Evolutionary conservation across 2,113 vertebrate genomes (phyloP).

Genomic region (Megaptera novaeangliae): DNA sequence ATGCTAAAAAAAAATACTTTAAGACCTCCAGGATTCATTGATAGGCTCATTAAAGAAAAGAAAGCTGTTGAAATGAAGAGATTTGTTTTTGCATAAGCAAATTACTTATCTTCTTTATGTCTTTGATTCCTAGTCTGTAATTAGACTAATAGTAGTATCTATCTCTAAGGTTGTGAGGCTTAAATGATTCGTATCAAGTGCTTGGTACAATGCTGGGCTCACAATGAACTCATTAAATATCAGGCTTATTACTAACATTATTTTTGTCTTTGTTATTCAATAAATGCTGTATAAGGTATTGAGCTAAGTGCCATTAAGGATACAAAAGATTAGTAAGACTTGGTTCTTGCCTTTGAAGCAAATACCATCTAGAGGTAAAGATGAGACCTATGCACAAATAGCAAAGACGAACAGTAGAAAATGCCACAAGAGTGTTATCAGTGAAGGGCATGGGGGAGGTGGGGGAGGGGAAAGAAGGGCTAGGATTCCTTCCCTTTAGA

Average conservation of each 20-base stretch:
- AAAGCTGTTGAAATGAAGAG: not conserved
- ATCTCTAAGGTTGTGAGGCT: not conserved
- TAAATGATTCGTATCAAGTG: not conserved
- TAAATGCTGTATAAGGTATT: not conserved
- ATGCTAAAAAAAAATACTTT: not conserved
- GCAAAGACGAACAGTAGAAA: not conserved
- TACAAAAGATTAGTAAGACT: not conserved
- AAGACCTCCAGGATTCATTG: not conserved
- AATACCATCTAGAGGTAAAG: not conserved
- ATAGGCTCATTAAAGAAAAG: not conserved
- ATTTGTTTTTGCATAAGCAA: not conserved
- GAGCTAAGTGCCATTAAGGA: not conserved
- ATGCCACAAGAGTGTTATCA: not conserved
- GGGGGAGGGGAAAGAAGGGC: not conserved
- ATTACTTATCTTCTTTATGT: not conserved
- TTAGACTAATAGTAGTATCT: constrained; percentile 33
- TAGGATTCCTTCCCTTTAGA: not conserved
- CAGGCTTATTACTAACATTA: not conserved
- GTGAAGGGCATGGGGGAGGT: not conserved
- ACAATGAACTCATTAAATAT: not conserved
- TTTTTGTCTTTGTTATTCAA: constrained; percentile 12
- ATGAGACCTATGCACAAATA: not conserved
- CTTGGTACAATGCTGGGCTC: not conserved
- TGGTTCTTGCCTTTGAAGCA: not conserved
- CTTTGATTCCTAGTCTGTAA: not conserved